These are phyloP conservation scores for Eristalis pertinax DNA, from an alignment of 2,888 invertebrate genomes.

Conservation along the genomic window DNA sequence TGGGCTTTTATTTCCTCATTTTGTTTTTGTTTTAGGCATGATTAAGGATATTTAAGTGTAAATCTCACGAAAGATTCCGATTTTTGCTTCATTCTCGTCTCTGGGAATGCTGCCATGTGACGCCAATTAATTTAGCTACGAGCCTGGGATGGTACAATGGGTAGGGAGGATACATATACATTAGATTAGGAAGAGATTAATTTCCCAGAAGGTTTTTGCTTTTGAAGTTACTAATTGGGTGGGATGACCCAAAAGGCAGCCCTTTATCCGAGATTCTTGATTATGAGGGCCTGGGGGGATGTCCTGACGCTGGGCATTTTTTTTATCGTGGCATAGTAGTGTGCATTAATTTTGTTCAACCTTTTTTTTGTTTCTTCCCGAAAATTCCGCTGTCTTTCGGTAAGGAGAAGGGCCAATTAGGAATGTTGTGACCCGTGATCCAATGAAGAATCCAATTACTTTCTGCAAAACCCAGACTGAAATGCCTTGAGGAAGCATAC, in stretches of 20 bases:
- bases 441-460: too few species aligned
- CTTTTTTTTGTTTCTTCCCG: background rate
- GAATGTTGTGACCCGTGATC: too few species aligned
- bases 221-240: background rate
- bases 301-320: background rate
- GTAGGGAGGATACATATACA: background rate
- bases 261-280: background rate
- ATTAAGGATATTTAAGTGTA: conserved; percentile 54
- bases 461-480: too few species aligned
- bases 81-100: conserved; percentile 19
- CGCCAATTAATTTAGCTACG: conserved; percentile 38
- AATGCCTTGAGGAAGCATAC: too few species aligned
- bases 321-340: background rate
- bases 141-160: background rate
- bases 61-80: conserved; percentile 46
- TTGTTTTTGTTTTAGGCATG: conserved; percentile 23
- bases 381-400: too few species aligned
- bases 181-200: background rate
- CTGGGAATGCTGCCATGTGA: conserved; percentile 34
- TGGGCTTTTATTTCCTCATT: background rate
- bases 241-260: background rate
- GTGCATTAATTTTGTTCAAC: background rate
- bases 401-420: too few species aligned
- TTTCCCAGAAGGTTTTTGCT: background rate
- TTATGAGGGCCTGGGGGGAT: background rate